Base-by-base conservation (phyloP, 2,797 vertebrate genomes). In the Sebastes itinus region DNA sequence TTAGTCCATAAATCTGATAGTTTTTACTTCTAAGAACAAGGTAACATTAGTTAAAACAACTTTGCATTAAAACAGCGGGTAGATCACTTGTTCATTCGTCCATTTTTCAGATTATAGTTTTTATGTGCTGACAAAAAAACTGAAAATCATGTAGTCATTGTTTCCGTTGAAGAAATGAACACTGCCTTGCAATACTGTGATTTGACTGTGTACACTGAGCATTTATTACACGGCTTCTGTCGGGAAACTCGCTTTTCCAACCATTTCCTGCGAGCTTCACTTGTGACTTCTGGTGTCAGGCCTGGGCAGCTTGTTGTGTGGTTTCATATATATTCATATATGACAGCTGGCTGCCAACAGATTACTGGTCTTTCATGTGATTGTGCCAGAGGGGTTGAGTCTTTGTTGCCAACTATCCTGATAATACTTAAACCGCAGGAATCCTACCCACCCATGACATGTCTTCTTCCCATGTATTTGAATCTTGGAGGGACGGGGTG, bases 331-430 rank as follows among this genome's bases (percentile, higher is more conserved):
- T 86, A 83, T 85, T 92, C 90, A 86, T 86, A 76, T 70, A 84
- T 86, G 85, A 91, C 90, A 91, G 86, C 89, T 90, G 90, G 81
- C 73, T 87, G 76, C 77, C 61, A 83, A 66, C 75, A 93, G 90
- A 95, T 95, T 93, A 91, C 80, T 84, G 65, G 62, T 89, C 86
- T 91, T 92, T 92, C 75, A 82, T 88, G 86, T 86, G 84, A 81
- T 84, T 83, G 78, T 90, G 85, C 87, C 91, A 58, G 81, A 52
- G 66, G 75, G 77, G 56, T 75, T 64, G 75, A 72, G 75, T 68
- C 78, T 89, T 84, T 83, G 83, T 91, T 84, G 83, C 83, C 86
- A 84, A 54, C 73, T 63, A 83, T 82, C 79, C 86, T 68, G 75
- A 86, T 88, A 87, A 84, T 79, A 78, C 86, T 78, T 79, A 62